Percentiles rank a stretch among this genome's conserved stretches.
Evolutionary conservation across 1,140 invertebrate species (phyloP).

Genomic region (Micrasema longulum): DNA sequence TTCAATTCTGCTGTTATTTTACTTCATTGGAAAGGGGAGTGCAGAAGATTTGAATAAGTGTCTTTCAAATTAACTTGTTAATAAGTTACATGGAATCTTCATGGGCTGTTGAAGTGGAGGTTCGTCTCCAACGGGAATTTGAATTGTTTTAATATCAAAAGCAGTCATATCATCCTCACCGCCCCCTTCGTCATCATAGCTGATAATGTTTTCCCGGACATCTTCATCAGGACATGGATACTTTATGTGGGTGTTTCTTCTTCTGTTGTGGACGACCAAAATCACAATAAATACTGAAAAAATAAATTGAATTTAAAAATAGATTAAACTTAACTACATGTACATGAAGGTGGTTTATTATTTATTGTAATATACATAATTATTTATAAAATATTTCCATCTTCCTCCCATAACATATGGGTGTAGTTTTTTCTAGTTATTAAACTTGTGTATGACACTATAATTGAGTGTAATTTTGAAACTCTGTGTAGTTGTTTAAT

Average conservation of each 20-base stretch:
- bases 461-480: too few relatives aligned
- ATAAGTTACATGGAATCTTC: constrained; percentile 85
- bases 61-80: constrained; percentile 21
- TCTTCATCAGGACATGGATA: constrained; percentile 76
- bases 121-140: constrained; percentile 68
- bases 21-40: too few relatives aligned
- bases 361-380: too few relatives aligned
- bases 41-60: background rate
- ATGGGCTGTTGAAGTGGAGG: constrained; percentile 64
- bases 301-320: too few relatives aligned
- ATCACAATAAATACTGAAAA: constrained; percentile 51
- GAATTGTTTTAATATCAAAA: constrained; percentile 74
- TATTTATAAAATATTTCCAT: too few relatives aligned
- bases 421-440: too few relatives aligned
- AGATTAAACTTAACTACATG: too few relatives aligned
- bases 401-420: too few relatives aligned
- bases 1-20: too few relatives aligned
- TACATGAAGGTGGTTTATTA: too few relatives aligned
- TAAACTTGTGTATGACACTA: too few relatives aligned
- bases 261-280: constrained; percentile 47
- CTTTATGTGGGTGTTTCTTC: constrained; percentile 61
- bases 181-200: constrained; percentile 77
- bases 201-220: constrained; percentile 77
- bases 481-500: too few relatives aligned
- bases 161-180: constrained; percentile 77